phyloP scores from a whole-genome alignment of 2,888 invertebrate genomes.

The Agrotis segetum region DNA sequence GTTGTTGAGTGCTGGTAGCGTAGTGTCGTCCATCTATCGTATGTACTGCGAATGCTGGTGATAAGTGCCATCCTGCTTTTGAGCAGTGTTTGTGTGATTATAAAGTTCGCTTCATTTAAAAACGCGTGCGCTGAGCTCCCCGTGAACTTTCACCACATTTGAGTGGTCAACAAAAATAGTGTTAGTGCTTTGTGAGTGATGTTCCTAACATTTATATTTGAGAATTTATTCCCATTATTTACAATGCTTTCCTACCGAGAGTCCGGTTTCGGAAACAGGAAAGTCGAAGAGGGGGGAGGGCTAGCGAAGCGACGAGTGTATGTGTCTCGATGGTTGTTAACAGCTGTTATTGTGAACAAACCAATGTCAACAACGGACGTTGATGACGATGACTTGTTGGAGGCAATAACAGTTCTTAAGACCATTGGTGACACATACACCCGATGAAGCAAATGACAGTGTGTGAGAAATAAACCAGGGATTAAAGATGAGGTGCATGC shows the following conservation, averaged over 20 bases:
- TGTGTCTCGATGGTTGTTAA: slow-evolving; percentile 59
- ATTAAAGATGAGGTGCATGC: slow-evolving; percentile 66
- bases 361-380: slow-evolving; percentile 34
- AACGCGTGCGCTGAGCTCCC: slow-evolving; percentile 86
- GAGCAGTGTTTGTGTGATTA: slow-evolving; percentile 88
- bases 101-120: slow-evolving; percentile 78
- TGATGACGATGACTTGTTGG: slow-evolving; percentile 41
- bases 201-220: slow-evolving; percentile 90
- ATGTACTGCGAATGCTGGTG: slow-evolving; percentile 86
- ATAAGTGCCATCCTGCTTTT: slow-evolving; percentile 86
- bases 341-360: slow-evolving; percentile 31
- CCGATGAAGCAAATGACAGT: slow-evolving; percentile 66
- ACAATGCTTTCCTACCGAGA: slow-evolving; percentile 86
- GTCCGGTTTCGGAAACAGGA: slow-evolving; percentile 90
- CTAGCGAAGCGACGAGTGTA: slow-evolving; percentile 78
- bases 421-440: slow-evolving; percentile 54
- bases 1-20: slow-evolving; percentile 70
- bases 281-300: slow-evolving; percentile 84
- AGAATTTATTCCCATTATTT: slow-evolving; percentile 83
- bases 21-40: slow-evolving; percentile 80
- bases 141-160: slow-evolving; percentile 72
- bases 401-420: slow-evolving; percentile 37
- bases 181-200: slow-evolving; percentile 90
- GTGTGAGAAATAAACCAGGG: slow-evolving; percentile 64
- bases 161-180: slow-evolving; percentile 81